Conservation (phyloP, 2,797 vertebrate species). For the Malurus leucopterus region DNA sequence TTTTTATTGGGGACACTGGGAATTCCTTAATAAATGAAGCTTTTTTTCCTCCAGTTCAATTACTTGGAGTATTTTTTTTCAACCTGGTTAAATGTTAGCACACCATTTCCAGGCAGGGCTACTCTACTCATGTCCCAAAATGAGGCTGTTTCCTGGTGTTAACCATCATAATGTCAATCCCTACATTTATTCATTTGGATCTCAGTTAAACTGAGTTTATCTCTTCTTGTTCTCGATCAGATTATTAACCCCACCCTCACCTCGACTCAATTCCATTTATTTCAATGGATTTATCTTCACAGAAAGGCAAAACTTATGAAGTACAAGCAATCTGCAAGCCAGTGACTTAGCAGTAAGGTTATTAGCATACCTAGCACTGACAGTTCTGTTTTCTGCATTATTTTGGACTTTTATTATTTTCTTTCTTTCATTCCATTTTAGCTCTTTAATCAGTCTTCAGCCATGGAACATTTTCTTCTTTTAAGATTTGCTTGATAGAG, state of each 20-base stretch:
- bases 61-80: background rate
- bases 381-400: background rate
- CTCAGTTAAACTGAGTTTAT: conserved; percentile 1
- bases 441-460: conserved; percentile 8
- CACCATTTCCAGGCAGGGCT: background rate
- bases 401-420: conserved; percentile 12
- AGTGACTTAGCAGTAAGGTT: background rate
- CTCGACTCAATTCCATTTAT: background rate
- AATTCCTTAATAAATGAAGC: background rate
- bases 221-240: background rate
- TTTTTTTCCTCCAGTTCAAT: background rate
- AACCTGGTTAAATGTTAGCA: background rate
- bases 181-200: background rate
- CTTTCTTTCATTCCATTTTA: background rate
- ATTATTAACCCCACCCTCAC: background rate
- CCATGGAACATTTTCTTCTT: background rate
- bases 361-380: background rate
- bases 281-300: background rate
- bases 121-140: background rate
- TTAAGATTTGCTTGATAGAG: background rate
- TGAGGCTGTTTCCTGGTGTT: background rate
- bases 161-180: background rate
- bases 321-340: background rate
- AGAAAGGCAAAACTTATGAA: background rate
- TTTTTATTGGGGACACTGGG: background rate